Conservation (phyloP, 2,888 invertebrate species). For the Podabrus alpinus region DNA sequence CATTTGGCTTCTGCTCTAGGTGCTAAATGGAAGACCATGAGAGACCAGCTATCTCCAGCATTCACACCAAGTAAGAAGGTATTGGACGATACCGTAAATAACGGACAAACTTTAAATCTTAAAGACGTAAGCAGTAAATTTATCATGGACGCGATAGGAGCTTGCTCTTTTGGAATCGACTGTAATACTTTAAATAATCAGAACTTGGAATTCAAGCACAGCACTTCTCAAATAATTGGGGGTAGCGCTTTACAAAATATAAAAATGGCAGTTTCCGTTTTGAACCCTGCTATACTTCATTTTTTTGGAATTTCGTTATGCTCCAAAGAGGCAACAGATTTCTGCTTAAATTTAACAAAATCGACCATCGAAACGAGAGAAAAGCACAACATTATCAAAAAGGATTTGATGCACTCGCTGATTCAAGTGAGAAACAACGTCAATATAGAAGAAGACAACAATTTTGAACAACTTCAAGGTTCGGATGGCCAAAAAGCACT, state of each 20-base stretch:
- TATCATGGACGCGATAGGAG: slow-evolving; percentile 51
- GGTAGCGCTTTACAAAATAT: slow-evolving; percentile 5
- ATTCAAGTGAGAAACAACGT: slow-evolving; percentile 6
- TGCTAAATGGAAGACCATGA: slow-evolving; percentile 56
- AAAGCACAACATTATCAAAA: neutral
- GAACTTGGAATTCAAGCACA: slow-evolving; percentile 43
- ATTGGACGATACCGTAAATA: slow-evolving; percentile 24
- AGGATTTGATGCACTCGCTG: slow-evolving; percentile 8
- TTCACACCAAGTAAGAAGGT: slow-evolving; percentile 57
- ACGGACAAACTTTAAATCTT: slow-evolving; percentile 29
- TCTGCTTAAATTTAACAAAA: slow-evolving; percentile 4
- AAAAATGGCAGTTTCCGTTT: neutral
- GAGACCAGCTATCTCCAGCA: slow-evolving; percentile 57
- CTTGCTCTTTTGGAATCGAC: slow-evolving; percentile 51
- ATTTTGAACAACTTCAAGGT: neutral
- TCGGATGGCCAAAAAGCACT: neutral
- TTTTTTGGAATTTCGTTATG: neutral
- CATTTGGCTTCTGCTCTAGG: slow-evolving; percentile 52
- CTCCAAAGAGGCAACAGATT: neutral
- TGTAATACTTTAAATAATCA: slow-evolving; percentile 54
- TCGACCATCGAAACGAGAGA: slow-evolving; percentile 3
- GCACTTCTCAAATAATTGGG: slow-evolving; percentile 41
- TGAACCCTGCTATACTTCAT: neutral
- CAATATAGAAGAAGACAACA: neutral
- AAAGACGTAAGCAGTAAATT: slow-evolving; percentile 42